phyloP scores from a whole-genome alignment of 2,888 invertebrate species.

The Parnassius orleans region DNA sequence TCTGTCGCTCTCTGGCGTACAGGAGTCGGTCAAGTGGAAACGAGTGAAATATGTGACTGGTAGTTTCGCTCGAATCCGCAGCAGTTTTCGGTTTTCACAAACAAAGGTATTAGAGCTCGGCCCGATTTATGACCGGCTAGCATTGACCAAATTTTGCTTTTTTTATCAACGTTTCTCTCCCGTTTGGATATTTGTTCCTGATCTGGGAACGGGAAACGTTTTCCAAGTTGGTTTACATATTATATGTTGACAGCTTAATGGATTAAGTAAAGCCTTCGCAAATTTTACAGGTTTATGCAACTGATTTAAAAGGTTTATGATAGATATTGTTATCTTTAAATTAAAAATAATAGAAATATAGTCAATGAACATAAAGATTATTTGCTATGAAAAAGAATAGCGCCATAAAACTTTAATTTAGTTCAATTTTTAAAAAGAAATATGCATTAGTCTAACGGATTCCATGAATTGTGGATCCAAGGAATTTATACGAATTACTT shows the following conservation, averaged over 20 bases:
- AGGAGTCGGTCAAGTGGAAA: conserved; percentile 27
- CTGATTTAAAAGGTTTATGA: not conserved
- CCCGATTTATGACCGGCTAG: conserved; percentile 61
- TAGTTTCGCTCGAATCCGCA: conserved; percentile 53
- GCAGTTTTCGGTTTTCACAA: conserved; percentile 74
- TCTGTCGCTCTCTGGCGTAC: conserved; percentile 31
- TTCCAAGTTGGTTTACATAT: conserved; percentile 23
- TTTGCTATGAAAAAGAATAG: too few relatives aligned
- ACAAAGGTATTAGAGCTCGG: conserved; percentile 74
- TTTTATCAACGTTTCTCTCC: conserved; percentile 22
- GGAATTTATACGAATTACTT: conserved; percentile 36
- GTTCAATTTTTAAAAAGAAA: conserved; percentile 22
- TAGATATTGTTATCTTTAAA: too few relatives aligned
- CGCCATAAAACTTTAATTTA: conserved; percentile 1
- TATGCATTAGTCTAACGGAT: conserved; percentile 19
- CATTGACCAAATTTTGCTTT: conserved; percentile 37
- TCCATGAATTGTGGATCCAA: conserved; percentile 24
- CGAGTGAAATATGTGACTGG: conserved; percentile 52
- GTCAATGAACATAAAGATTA: too few relatives aligned
- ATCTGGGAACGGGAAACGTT: conserved; percentile 27
- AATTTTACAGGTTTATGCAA: not conserved
- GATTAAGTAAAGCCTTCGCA: conserved; percentile 16
- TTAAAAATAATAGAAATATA: too few relatives aligned
- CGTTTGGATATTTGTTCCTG: conserved; percentile 27
- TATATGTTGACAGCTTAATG: conserved; percentile 27